Conservation (phyloP, 2,113 vertebrate species). For the Chaetodon trifascialis region DNA sequence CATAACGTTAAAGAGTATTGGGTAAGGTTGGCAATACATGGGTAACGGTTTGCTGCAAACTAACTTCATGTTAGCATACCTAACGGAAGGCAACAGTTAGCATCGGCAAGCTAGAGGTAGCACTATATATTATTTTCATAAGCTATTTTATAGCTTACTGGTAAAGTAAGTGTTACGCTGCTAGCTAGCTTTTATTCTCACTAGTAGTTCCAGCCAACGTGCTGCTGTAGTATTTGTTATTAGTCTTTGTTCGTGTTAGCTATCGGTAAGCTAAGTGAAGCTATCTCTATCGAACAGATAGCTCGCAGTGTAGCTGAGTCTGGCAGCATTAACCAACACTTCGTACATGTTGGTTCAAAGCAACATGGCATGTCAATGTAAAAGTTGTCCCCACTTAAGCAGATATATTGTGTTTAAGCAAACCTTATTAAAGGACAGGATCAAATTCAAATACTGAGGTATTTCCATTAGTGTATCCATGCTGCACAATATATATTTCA, state of each 20-base stretch:
- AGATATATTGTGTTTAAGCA: background rate
- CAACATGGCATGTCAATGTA: background rate
- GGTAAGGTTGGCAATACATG: slow-evolving; percentile 27
- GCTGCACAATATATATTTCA: background rate
- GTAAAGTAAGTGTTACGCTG: background rate
- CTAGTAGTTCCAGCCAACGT: background rate
- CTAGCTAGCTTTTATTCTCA: background rate
- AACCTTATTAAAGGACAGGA: background rate
- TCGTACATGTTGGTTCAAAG: background rate
- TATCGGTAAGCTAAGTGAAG: background rate
- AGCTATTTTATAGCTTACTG: accelerated
- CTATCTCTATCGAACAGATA: background rate
- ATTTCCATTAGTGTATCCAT: background rate
- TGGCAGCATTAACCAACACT: background rate
- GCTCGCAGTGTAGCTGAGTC: background rate
- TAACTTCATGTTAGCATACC: background rate
- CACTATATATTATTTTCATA: background rate
- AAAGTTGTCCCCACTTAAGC: background rate
- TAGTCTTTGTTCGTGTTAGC: slow-evolving; percentile 12
- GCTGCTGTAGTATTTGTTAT: background rate
- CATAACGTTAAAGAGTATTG: background rate
- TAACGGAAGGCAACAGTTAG: background rate
- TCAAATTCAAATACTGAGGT: background rate
- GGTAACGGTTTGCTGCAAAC: background rate
- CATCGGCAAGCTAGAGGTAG: background rate